Evolutionary conservation across 2,113 vertebrate species (phyloP), one percentile per base, ranked within the genome.

Genomic region (Cacatua alba): DNA sequence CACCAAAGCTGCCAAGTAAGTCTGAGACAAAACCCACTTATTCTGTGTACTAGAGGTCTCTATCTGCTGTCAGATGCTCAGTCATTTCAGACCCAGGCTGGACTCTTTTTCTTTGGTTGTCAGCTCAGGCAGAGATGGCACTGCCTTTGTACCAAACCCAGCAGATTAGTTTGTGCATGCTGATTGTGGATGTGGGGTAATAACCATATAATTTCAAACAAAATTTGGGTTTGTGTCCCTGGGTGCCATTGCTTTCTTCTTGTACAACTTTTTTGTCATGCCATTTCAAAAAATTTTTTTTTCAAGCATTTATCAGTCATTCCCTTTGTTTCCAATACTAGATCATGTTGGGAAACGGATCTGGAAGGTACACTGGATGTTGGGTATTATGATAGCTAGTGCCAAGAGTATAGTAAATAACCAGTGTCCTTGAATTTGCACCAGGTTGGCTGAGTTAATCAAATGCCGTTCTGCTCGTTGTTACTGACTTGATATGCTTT

Each of bases 291-390:
- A 29, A 51, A 24, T 13, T 0, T 9, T 10, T 63, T 51, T 68
- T 25, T 55, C 14, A 76, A 44, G 39, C 20, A 7, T 92, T 90
- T 94, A 59, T 55, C 49, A 64, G n/a, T 72, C 79, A 82, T 92
- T 91, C 83, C 57, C 43, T 91, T 93, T 43, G 84, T 83, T 96
- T 95, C 84, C 60, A 91, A 87, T 92, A 78, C 7, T 10, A 81
- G 76, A 89, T 78, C 78, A 88, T 41, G 24, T 17, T 63, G 57
- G 63, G 31, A 90, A 64, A 87, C 39, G 71, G 76, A 76, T 94
- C 69, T 76, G 52, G 64, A 44, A 93, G 87, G 64, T 39, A 86
- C 55, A 86, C 13, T 82, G 9, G 8, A 55, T 24, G 21, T 41
- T 76, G 82, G 44, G 33, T 41, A 10, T 75, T 64, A 21, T 7